Conservation (phyloP, 2,888 invertebrate genomes). For the Onthophagus sagittarius region DNA sequence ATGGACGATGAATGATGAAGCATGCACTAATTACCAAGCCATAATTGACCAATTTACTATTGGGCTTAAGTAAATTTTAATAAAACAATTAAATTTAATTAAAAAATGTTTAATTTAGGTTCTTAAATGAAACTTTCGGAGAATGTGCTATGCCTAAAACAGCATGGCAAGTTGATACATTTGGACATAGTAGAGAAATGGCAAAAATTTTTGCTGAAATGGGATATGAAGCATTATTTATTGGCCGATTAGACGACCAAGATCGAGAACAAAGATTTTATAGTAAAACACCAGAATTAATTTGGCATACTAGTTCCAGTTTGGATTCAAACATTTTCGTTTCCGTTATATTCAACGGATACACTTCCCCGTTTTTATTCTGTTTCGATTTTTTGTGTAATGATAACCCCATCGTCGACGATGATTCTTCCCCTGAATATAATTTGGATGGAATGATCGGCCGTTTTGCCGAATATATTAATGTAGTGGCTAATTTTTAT, state of each 20-base stretch:
- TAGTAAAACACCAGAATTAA: conserved; percentile 65
- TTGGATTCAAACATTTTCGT: conserved; percentile 49
- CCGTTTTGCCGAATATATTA: conserved; percentile 20
- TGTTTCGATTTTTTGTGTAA: conserved; percentile 70
- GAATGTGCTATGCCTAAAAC: conserved; percentile 70
- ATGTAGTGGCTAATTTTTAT: conserved; percentile 55
- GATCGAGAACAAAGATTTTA: conserved; percentile 61
- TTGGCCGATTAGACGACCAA: conserved; percentile 78
- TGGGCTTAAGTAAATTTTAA: conserved; percentile 55
- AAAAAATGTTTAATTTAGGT: conserved; percentile 36
- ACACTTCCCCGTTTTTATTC: conserved; percentile 66
- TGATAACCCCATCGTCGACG: conserved; percentile 47
- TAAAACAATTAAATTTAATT: background rate
- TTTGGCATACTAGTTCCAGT: conserved; percentile 69
- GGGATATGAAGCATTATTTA: conserved; percentile 81
- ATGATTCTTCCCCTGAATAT: conserved; percentile 58
- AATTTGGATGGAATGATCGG: conserved; percentile 61
- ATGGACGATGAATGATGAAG: conserved; percentile 62
- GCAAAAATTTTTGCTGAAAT: conserved; percentile 71
- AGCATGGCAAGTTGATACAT: conserved; percentile 88
- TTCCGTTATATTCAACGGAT: conserved; percentile 61
- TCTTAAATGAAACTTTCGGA: conserved; percentile 65
- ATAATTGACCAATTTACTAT: conserved; percentile 68
- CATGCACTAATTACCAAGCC: conserved; percentile 64
- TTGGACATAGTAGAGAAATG: conserved; percentile 74